Conservation (phyloP, 2,113 vertebrate genomes). For the Mohoua ochrocephala region DNA sequence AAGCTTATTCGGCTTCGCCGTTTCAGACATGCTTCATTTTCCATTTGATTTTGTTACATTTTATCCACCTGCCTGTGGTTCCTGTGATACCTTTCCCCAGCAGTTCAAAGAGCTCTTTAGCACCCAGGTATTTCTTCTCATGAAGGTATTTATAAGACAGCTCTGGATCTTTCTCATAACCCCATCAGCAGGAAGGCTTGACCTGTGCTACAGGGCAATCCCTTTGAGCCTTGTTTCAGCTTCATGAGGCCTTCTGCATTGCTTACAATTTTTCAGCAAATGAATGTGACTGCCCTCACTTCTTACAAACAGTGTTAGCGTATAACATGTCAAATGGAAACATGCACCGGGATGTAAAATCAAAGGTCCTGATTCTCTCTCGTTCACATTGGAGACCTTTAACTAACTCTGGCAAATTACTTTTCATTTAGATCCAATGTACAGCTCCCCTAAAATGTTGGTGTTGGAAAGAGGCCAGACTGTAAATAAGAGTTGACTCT, state of each 20-base stretch:
- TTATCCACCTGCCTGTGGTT: neutral
- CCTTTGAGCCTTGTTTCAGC: neutral
- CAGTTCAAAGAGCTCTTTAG: neutral
- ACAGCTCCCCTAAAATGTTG: neutral
- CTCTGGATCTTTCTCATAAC: neutral
- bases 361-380: neutral
- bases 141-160: neutral
- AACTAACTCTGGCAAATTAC: neutral
- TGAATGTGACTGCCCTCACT: neutral
- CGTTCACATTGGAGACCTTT: neutral
- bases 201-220: neutral
- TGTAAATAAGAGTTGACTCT: neutral
- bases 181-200: neutral
- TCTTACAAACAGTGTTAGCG: neutral
- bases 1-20: rapidly evolving
- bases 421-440: neutral
- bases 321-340: neutral
- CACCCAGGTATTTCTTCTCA: neutral
- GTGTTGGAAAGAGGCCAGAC: neutral
- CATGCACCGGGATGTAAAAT: neutral
- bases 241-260: neutral
- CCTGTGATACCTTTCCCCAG: neutral
- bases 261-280: neutral
- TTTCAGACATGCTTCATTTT: neutral
- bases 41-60: neutral